These are phyloP conservation scores for Tholera decimalis DNA, from an alignment of 2,888 invertebrate genomes.

Conservation along the genomic window DNA sequence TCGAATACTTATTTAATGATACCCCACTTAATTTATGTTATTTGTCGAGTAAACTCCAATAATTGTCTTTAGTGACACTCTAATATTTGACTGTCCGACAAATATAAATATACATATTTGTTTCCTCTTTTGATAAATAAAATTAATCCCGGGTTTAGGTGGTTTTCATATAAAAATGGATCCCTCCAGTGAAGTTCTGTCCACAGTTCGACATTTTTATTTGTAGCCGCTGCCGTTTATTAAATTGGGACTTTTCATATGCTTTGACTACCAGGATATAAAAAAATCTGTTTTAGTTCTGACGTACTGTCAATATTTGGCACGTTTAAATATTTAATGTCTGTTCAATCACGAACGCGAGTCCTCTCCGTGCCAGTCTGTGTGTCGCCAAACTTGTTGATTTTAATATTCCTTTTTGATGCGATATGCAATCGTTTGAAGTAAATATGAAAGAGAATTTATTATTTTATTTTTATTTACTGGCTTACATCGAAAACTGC, in stretches of 20 bases:
- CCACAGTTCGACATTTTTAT: conserved; percentile 9
- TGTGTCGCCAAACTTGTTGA: conserved; percentile 66
- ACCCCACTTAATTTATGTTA: too few species aligned
- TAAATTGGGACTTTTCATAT: conserved; percentile 15
- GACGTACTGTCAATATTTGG: conserved; percentile 43
- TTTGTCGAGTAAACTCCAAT: too few species aligned
- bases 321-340: conserved; percentile 53
- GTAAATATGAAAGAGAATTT: conserved; percentile 71
- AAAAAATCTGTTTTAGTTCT: conserved; percentile 31
- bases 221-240: conserved; percentile 11
- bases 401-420: conserved; percentile 68
- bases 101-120: not conserved
- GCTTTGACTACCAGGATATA: not conserved
- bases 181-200: not conserved
- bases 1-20: too few species aligned
- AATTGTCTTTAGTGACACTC: too few species aligned
- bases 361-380: conserved; percentile 33
- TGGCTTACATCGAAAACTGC: conserved; percentile 29
- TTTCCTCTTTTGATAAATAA: not conserved
- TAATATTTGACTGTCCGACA: not conserved
- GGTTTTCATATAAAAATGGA: conserved; percentile 7
- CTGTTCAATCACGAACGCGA: conserved; percentile 32
- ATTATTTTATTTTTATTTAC: conserved; percentile 65
- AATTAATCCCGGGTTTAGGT: conserved; percentile 1
- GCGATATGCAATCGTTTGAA: conserved; percentile 70